Conservation (phyloP, 2,113 vertebrate genomes). For the Dasyprocta punctata region DNA sequence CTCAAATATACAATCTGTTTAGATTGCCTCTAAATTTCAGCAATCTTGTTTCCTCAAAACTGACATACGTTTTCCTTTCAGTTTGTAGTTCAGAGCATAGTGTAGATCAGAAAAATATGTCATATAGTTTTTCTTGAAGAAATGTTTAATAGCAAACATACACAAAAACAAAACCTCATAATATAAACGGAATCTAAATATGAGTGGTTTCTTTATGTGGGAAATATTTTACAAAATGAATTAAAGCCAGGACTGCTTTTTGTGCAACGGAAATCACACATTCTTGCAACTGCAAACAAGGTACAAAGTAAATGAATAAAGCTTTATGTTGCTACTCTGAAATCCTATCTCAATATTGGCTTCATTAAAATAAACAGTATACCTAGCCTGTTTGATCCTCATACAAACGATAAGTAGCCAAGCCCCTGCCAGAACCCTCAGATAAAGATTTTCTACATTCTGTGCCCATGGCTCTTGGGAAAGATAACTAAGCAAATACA, state of each 20-base stretch:
- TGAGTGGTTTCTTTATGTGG: background rate
- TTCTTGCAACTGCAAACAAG: background rate
- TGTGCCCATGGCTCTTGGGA: slow-evolving; percentile 46
- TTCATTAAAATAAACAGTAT: slow-evolving; percentile 69
- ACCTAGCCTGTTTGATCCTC: slow-evolving; percentile 43
- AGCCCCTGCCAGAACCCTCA: slow-evolving; percentile 44
- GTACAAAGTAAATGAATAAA: background rate
- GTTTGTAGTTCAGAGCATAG: fast-evolving
- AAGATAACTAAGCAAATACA: slow-evolving; percentile 63
- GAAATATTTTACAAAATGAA: background rate
- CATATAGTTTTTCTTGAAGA: background rate
- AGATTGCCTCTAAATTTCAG: background rate
- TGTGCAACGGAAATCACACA: background rate
- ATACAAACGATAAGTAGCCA: slow-evolving; percentile 57
- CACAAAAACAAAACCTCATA: background rate
- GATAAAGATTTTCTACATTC: slow-evolving; percentile 66
- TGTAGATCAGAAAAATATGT: background rate
- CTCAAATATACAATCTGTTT: background rate
- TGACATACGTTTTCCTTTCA: background rate
- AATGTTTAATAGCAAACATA: background rate
- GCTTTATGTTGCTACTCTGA: slow-evolving; percentile 23
- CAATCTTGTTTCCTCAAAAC: background rate
- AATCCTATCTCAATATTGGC: slow-evolving; percentile 31
- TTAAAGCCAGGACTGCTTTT: background rate
- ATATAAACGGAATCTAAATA: background rate